A percentile compares a stretch with the other conserved stretches of the same genome.
Evolutionary conservation across 2,113 vertebrate species (phyloP).

Genomic region (Paramisgurnus dabryanus): DNA sequence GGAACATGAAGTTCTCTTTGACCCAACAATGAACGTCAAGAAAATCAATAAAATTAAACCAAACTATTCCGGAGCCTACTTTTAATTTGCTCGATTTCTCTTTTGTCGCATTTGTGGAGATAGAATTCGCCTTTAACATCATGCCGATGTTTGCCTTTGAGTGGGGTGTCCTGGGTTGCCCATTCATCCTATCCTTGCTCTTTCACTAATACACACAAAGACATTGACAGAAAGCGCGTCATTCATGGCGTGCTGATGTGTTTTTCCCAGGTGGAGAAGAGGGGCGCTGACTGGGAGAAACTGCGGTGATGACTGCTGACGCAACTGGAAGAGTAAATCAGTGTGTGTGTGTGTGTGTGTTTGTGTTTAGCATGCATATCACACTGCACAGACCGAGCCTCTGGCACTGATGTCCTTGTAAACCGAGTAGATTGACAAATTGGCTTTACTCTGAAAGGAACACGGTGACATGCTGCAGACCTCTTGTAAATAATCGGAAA

Average conservation of each 20-base stretch:
- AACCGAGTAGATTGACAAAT: constrained; percentile 34
- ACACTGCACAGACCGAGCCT: background rate
- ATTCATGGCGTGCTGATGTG: background rate
- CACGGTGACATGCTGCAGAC: background rate
- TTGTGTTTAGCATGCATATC: constrained; percentile 5
- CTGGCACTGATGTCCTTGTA: constrained; percentile 12
- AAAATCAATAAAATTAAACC: constrained; percentile 4
- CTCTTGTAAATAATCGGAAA: background rate
- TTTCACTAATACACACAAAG: background rate
- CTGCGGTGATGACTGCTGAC: constrained; percentile 21
- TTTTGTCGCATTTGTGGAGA: background rate
- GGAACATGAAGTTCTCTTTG: background rate
- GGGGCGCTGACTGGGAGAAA: constrained; percentile 5
- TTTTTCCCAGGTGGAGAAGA: constrained; percentile 13
- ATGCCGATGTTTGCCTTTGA: constrained; percentile 19
- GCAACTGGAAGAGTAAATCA: constrained; percentile 13
- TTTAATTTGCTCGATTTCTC: background rate
- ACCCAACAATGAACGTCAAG: background rate
- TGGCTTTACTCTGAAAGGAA: constrained; percentile 24
- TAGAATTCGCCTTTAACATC: background rate
- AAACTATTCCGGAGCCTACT: background rate
- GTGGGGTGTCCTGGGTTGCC: background rate
- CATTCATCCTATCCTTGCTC: background rate
- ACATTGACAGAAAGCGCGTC: background rate
- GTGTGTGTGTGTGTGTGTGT: constrained; percentile 9